Percentiles rank a stretch among this genome's conserved stretches.
Conservation (phyloP, 2,797 vertebrate genomes). For the Phataginus tricuspis region DNA sequence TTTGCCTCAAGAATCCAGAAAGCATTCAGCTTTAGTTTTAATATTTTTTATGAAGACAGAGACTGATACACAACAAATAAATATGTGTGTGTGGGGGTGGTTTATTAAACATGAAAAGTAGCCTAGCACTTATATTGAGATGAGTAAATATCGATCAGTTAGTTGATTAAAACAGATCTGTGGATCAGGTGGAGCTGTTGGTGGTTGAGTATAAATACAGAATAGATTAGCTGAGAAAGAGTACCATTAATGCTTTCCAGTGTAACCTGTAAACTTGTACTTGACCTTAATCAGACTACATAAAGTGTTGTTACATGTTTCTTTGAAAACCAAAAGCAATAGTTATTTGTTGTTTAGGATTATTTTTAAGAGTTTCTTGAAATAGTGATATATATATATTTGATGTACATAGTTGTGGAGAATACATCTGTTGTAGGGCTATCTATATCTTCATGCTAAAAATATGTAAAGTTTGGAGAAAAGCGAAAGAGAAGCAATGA, state of each 20-base stretch:
- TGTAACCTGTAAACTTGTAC: not conserved
- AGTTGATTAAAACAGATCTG: conserved; percentile 7
- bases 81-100: not conserved
- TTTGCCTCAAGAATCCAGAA: conserved; percentile 42
- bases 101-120: conserved; percentile 37
- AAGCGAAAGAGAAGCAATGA: conserved; percentile 4
- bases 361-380: conserved; percentile 5
- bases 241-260: not conserved
- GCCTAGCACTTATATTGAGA: not conserved
- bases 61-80: not conserved
- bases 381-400: conserved; percentile 11
- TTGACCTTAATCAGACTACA: conserved; percentile 12
- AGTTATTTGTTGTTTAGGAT: conserved; percentile 20
- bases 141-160: not conserved
- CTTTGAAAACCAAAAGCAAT: not conserved
- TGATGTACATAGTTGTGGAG: not conserved
- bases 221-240: conserved; percentile 24
- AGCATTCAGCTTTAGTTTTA: not conserved
- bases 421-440: not conserved
- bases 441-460: not conserved
- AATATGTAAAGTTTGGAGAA: conserved; percentile 35
- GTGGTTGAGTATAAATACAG: conserved; percentile 12
- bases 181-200: conserved; percentile 35
- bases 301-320: not conserved
- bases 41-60: not conserved